Percentiles rank a stretch among this genome's conserved stretches.
These are phyloP conservation scores for Morpho helenor DNA, from an alignment of 2,888 invertebrate genomes.

Conservation along the genomic window DNA sequence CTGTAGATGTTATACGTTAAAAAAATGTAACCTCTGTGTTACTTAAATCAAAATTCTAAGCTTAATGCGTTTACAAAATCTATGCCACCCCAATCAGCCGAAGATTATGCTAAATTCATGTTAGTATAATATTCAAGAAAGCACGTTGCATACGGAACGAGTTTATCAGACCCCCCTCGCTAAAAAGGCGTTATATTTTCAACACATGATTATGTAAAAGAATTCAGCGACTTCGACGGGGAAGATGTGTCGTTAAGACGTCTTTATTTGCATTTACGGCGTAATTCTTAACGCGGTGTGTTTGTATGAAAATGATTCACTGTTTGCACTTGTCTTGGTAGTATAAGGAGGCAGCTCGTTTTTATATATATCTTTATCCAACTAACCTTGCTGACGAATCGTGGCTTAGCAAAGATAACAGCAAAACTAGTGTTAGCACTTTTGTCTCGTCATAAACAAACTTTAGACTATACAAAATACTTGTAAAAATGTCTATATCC, in stretches of 20 bases:
- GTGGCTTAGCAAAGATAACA: too few species aligned
- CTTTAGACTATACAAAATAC: too few species aligned
- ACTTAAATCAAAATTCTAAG: slow-evolving; percentile 24
- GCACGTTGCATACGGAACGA: slow-evolving; percentile 52
- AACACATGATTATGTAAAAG: slow-evolving; percentile 78
- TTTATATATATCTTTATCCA: too few species aligned
- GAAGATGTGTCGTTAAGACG: slow-evolving; percentile 71
- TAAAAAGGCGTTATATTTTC: slow-evolving; percentile 75
- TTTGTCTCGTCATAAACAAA: too few species aligned
- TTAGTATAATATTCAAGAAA: slow-evolving; percentile 56
- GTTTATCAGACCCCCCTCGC: slow-evolving; percentile 55
- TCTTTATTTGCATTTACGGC: slow-evolving; percentile 61
- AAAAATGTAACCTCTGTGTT: too few species aligned
- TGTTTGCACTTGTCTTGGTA: too few species aligned
- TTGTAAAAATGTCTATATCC: too few species aligned
- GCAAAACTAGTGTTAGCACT: too few species aligned
- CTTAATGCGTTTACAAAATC: slow-evolving; percentile 21
- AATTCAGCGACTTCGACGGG: slow-evolving; percentile 63
- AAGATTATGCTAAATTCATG: slow-evolving; percentile 70
- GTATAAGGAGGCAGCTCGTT: too few species aligned
- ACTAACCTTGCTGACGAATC: too few species aligned
- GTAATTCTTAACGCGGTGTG: slow-evolving; percentile 24
- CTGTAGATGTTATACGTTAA: too few species aligned
- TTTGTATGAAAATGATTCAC: slow-evolving; percentile 17
- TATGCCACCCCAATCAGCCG: slow-evolving; percentile 25